Evolutionary conservation across 1,140 invertebrate genomes (phyloP).

Genomic region (Megathymus violae): DNA sequence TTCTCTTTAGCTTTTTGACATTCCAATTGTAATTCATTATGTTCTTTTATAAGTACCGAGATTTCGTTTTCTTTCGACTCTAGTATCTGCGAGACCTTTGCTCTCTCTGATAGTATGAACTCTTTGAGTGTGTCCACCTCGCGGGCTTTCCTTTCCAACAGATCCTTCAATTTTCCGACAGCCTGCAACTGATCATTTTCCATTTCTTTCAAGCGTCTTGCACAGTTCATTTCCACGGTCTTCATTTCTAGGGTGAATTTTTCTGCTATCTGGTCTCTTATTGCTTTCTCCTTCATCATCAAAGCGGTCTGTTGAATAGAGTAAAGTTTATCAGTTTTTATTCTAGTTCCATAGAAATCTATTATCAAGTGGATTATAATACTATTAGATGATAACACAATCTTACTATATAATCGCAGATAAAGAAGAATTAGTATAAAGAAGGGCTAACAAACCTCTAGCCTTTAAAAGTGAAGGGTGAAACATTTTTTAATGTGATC

Average conservation of each 20-base stretch:
- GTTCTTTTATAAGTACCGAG: constrained; percentile 72
- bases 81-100: constrained; percentile 81
- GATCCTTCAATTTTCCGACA: constrained; percentile 75
- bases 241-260: constrained; percentile 84
- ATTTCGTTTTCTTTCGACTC: constrained; percentile 78
- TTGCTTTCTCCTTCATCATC: constrained; percentile 80
- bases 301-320: constrained; percentile 61
- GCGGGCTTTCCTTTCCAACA: constrained; percentile 82
- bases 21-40: constrained; percentile 65
- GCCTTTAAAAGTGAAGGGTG: no score
- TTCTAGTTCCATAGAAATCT: no score
- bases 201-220: constrained; percentile 74
- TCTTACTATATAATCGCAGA: no score
- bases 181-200: constrained; percentile 75
- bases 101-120: constrained; percentile 83
- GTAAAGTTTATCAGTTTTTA: no score
- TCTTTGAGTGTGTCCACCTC: constrained; percentile 84
- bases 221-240: constrained; percentile 79
- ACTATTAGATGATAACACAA: no score
- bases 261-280: constrained; percentile 84
- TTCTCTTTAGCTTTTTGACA: constrained; percentile 65
- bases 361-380: no score
- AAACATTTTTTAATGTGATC: no score
- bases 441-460: no score
- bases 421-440: no score